Conservation (phyloP, 2,797 vertebrate species). For the Vireo griseus region DNA sequence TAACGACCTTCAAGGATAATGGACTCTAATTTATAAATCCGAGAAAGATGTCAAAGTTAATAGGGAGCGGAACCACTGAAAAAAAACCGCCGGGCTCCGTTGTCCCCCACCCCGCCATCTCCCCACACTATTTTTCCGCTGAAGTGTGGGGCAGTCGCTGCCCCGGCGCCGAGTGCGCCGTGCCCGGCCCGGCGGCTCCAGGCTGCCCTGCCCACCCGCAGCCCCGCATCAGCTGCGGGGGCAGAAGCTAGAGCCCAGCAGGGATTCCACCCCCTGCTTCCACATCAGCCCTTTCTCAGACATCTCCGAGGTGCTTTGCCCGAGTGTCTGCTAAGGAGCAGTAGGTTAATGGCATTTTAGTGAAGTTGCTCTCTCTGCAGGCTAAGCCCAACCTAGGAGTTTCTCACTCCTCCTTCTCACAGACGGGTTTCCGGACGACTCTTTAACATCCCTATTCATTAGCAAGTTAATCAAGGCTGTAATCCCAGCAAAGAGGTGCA, state of each 20-base stretch:
- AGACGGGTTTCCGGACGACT: constrained; percentile 41
- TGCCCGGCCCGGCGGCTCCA: background rate
- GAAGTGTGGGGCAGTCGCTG: background rate
- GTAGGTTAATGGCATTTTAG: constrained; percentile 48
- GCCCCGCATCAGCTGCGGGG: background rate
- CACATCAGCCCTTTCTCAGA: background rate
- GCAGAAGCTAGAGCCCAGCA: background rate
- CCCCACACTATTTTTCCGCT: rapidly evolving
- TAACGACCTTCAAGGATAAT: constrained; percentile 4
- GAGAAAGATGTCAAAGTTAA: background rate
- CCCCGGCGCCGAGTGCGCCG: background rate
- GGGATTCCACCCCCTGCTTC: background rate
- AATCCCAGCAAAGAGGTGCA: constrained; percentile 28
- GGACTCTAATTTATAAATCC: constrained; percentile 25
- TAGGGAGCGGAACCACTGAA: background rate
- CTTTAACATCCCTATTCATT: constrained; percentile 52
- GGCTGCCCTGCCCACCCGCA: background rate
- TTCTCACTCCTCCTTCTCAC: constrained; percentile 46
- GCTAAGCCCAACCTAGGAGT: constrained; percentile 13
- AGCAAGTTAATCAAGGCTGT: constrained; percentile 57
- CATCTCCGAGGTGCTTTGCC: background rate
- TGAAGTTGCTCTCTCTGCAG: constrained; percentile 36
- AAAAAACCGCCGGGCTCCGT: background rate
- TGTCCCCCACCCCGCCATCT: no score
- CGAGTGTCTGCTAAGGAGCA: background rate